Evolutionary conservation across 2,888 invertebrate genomes (phyloP), one percentile per base, ranked within the genome.

Genomic region (Stenurella melanura): DNA sequence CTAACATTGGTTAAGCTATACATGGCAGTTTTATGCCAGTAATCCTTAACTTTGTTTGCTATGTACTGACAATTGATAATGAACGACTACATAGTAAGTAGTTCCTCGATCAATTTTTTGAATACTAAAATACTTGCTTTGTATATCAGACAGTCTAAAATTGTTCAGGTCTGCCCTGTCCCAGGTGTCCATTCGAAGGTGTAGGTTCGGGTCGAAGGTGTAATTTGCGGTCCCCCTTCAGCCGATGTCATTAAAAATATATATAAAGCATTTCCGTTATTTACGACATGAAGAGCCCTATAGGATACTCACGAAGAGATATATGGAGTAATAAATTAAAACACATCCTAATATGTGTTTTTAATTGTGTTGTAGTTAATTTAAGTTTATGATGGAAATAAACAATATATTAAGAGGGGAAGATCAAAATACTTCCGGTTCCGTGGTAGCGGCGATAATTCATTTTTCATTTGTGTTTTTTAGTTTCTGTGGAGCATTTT

Each of bases 231-330:
- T 82, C 81, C 83, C 85, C 86, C 58, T 83, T 81, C 80, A 80
- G 83, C 83, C 80, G 82, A 83, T 85, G 85, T 87, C 87, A 87
- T 88, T 87, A 87, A 87, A 87, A 86, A 86, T 86, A 82, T 85
- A 85, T 81, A 79, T 76, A 74, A 78, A 74, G 77, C 81, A 81
- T 80, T 85, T 86, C 85, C 85, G 85, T 82, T 83, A 81, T 84
- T 85, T 83, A 83, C 82, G 79, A 78, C 79, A 80, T 75, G 78
- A 77, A 73, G 78, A 76, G 77, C 81, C 80, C 77, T 72, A 71
- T n/a, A 4, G 78, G 80, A 78, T 79, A 80, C 77, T 79, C 76
- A 81, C 77, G 67, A 66, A 74, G 80, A 84, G 82, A 83, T 81
- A 80, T 84, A 83, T 84, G 80, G 80, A 76, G 78, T 80, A 80